These are phyloP conservation scores for Mormyrus lacerda DNA, from an alignment of 2,113 vertebrate genomes.

Conservation along the genomic window DNA sequence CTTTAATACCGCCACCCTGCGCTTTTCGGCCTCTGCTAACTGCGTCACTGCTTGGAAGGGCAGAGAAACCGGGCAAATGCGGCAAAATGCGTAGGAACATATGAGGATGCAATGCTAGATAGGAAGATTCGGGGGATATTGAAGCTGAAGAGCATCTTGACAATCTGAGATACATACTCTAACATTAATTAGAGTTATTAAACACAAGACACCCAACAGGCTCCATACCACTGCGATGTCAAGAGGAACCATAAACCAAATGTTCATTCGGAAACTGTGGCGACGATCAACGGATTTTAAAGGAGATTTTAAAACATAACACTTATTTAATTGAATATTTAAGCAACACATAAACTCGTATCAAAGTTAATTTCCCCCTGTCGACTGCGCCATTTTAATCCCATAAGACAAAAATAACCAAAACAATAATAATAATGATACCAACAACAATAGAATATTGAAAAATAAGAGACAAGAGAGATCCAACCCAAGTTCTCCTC, in stretches of 20 bases:
- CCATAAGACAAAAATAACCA: neutral
- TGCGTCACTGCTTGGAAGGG: constrained; percentile 12
- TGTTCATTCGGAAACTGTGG: neutral
- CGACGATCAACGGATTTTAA: neutral
- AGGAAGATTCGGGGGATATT: neutral
- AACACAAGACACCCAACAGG: neutral
- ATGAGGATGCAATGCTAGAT: neutral
- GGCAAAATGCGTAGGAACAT: neutral
- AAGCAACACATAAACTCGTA: neutral
- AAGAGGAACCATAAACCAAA: neutral
- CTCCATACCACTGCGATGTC: neutral
- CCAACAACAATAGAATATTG: neutral
- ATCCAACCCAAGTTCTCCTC: neutral
- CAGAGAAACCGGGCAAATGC: neutral
- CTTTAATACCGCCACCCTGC: neutral
- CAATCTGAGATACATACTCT: neutral
- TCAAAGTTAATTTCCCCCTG: neutral
- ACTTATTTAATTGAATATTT: neutral
- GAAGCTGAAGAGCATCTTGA: neutral
- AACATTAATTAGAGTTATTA: neutral
- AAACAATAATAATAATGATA: neutral
- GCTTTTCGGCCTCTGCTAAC: neutral
- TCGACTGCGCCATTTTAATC: neutral
- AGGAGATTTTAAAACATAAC: neutral
- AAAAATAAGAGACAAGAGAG: neutral